Evolutionary conservation across 2,113 vertebrate genomes (phyloP), one percentile per base, ranked within the genome.

Genomic region (Cochlearius cochlearius): DNA sequence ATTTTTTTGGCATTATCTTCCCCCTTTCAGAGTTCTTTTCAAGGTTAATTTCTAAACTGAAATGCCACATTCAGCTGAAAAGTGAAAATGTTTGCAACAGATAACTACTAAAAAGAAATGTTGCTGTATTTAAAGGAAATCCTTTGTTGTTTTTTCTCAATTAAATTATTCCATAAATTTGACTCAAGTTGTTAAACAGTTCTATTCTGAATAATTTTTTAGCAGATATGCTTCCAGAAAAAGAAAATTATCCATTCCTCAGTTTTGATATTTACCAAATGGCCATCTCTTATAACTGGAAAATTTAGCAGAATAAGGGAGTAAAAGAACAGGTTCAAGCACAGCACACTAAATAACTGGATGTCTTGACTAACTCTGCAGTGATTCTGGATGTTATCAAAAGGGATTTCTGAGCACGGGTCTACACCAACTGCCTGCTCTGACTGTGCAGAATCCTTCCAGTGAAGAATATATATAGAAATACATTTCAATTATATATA

Each of bases 1-100:
- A 2, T 12, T 41, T 64, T 64, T 78, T 77, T 43, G 0, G 1
- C 20, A 64, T 90, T 85, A 72, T 76, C 72, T 94, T 66, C 11
- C 19, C 8, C 7, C 2, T 78, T 78, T 81, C 83, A 67, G 43
- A 82, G 5, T 10, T 15, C 18, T 94, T 74, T 67, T 71, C n/a
- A 47, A 43, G 15, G 73, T 50, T 93, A 85, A 75, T 81, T 96
- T 93, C 66, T 68, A 88, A 93, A 94, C 30, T 72, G 81, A 95
- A 96, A 90, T 11, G 16, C 43, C 49, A 72, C 49, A 71, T 58
- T 81, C 52, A 90, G 74, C 67, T 66, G 75, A 92, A 95, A 96
- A 82, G 36, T 69, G 53, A 93, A 87, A 95, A 71, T 81, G 27
- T 87, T 91, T 95, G 53, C 45, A 68, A 64, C 5, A 93, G 74